phyloP scores from a whole-genome alignment of 2,113 vertebrate species.

The Ageneiosus marmoratus region DNA sequence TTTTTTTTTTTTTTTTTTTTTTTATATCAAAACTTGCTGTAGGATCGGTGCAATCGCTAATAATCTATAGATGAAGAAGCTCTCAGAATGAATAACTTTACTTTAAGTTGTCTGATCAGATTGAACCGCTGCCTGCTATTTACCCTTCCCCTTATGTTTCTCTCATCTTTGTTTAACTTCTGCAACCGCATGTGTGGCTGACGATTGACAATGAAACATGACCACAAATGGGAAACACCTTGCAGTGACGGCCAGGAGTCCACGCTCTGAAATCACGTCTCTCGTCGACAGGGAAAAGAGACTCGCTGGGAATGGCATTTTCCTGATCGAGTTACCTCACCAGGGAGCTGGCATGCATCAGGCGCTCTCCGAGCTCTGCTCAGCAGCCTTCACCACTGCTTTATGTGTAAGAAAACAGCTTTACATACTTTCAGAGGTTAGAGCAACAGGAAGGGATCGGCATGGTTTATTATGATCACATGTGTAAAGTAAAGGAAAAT shows the following conservation, averaged over 20 bases:
- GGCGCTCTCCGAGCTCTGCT: constrained; percentile 14
- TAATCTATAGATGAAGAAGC: not conserved
- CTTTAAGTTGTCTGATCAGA: not conserved
- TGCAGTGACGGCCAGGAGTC: constrained; percentile 37
- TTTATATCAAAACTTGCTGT: not conserved
- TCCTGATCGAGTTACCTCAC: constrained; percentile 55
- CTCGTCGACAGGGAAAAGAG: constrained; percentile 42
- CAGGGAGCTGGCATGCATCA: constrained; percentile 35
- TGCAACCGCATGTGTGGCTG: constrained; percentile 45
- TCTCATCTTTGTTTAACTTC: constrained; percentile 32
- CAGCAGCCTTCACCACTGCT: constrained; percentile 28
- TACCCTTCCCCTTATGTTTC: constrained; percentile 2
- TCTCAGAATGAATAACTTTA: not conserved
- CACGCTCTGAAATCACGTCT: constrained; percentile 41
- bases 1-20: not conserved
- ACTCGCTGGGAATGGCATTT: constrained; percentile 55
- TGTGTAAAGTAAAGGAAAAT: constrained; percentile 45
- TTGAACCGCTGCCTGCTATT: not conserved
- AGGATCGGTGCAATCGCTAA: not conserved
- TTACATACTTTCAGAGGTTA: constrained; percentile 51
- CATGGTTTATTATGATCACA: constrained; percentile 54
- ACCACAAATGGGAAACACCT: constrained; percentile 56
- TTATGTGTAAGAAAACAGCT: constrained; percentile 45
- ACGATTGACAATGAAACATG: constrained; percentile 42
- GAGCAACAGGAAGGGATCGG: constrained; percentile 50